phyloP scores from a whole-genome alignment of 2,113 vertebrate genomes.

The Coryphaenoides rupestris region DNA sequence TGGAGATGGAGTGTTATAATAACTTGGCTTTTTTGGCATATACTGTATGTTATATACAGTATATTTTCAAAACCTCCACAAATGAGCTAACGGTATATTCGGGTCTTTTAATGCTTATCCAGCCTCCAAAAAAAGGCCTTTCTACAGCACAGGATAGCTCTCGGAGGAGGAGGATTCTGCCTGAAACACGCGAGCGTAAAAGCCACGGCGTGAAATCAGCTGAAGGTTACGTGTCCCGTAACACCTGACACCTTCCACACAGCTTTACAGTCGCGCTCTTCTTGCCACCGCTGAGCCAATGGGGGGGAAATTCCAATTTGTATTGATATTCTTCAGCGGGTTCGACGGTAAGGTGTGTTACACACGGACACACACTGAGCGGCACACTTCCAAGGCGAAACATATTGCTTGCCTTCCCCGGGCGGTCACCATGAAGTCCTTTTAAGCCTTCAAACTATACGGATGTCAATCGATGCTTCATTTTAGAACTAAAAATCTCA shows the following conservation, averaged over 20 bases:
- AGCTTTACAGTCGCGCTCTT: conserved; percentile 19
- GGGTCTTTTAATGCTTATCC: too few relatives aligned
- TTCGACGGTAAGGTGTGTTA: conserved; percentile 33
- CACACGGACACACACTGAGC: conserved; percentile 33
- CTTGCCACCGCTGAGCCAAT: conserved; percentile 14
- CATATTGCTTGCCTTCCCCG: conserved; percentile 19
- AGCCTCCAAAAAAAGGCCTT: too few relatives aligned
- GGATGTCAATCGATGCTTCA: conserved; percentile 30
- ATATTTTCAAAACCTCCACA: background rate
- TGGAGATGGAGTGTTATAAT: conserved; percentile 60
- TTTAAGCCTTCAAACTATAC: conserved; percentile 26
- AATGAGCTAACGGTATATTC: too few relatives aligned
- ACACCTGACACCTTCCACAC: too few relatives aligned
- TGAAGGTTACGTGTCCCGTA: too few relatives aligned
- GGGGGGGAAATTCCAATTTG: conserved; percentile 33
- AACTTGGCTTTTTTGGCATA: background rate
- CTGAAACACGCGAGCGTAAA: too few relatives aligned
- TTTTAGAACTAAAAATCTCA: too few relatives aligned
- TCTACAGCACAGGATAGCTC: too few relatives aligned
- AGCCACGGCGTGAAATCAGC: too few relatives aligned
- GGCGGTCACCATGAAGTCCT: conserved; percentile 10
- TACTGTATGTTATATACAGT: too few relatives aligned
- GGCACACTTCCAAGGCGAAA: conserved; percentile 35
- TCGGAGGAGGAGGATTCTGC: too few relatives aligned
- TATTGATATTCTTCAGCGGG: conserved; percentile 24